A percentile compares a stretch with the other conserved stretches of the same genome.
Conservation (phyloP, 2,888 invertebrate genomes). For the Cheilosia soror region DNA sequence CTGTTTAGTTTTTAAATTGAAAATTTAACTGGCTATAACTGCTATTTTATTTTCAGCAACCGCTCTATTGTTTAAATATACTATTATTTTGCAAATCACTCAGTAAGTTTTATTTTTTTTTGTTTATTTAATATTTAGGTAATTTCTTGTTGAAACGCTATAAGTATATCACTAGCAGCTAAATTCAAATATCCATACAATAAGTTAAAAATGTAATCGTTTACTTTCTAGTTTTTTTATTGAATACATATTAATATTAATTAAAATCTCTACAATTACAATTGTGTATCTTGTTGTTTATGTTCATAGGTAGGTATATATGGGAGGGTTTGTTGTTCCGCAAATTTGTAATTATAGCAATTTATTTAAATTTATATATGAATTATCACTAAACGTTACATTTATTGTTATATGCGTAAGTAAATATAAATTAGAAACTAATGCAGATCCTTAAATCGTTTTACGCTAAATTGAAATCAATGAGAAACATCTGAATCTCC, state of each 20-base stretch:
- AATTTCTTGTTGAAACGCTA: conserved; percentile 8
- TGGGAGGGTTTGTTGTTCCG: conserved; percentile 59
- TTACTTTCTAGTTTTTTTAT: conserved; percentile 62
- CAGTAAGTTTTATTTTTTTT: conserved; percentile 18
- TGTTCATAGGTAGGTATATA: background rate
- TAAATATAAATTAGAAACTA: conserved; percentile 74
- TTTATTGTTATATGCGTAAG: conserved; percentile 70
- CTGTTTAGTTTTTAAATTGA: conserved; percentile 16
- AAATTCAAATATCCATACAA: conserved; percentile 70
- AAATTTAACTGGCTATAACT: conserved; percentile 12
- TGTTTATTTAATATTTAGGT: conserved; percentile 16
- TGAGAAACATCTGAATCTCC: conserved; percentile 34
- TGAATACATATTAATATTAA: conserved; percentile 36
- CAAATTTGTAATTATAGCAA: conserved; percentile 59
- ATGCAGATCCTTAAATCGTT: conserved; percentile 66
- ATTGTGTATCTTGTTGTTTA: conserved; percentile 34
- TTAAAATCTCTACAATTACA: conserved; percentile 70
- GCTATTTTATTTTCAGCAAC: conserved; percentile 2
- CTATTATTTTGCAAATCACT: conserved; percentile 21
- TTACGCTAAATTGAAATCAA: conserved; percentile 46
- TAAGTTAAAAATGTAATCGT: conserved; percentile 67
- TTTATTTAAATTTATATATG: conserved; percentile 48
- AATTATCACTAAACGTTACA: conserved; percentile 73
- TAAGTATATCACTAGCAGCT: conserved; percentile 67
- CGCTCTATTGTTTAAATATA: conserved; percentile 3